Evolutionary conservation across 2,888 invertebrate genomes (phyloP).

Genomic region (Meghimatium bilineatum): DNA sequence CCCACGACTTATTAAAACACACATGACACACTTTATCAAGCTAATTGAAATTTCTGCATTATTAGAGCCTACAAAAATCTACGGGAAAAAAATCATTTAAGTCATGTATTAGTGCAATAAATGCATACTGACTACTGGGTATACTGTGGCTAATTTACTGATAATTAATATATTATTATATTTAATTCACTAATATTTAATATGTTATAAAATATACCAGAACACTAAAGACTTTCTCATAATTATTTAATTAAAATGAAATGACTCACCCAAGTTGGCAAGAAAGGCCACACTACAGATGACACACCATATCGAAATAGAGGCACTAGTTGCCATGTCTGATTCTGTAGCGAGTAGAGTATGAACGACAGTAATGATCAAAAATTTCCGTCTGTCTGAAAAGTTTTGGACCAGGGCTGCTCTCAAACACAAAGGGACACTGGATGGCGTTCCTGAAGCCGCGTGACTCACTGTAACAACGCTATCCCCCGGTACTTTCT

Average conservation of each 20-base stretch:
- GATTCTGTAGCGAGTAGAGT: neutral
- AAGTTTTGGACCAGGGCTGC: neutral
- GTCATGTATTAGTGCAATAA: no score
- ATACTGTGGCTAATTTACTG: no score
- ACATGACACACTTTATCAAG: no score
- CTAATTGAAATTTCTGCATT: no score
- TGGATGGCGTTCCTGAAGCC: neutral
- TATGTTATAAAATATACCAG: no score
- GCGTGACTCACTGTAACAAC: conserved; percentile 4
- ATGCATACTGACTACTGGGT: no score
- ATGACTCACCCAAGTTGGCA: neutral
- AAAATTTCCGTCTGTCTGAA: neutral
- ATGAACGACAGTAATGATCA: neutral
- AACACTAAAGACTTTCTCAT: no score
- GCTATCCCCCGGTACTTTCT: neutral
- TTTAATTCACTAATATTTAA: no score
- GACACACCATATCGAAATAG: neutral
- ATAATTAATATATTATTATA: no score
- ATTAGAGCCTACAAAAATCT: no score
- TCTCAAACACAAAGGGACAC: conserved; percentile 12
- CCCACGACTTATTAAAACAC: no score
- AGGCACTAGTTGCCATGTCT: conserved; percentile 17
- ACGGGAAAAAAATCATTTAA: no score
- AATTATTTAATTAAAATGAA: neutral
- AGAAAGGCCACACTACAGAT: neutral